Evolutionary conservation across 2,113 vertebrate species (phyloP), one percentile per base, ranked within the genome.

Genomic region (Dromas ardeola): DNA sequence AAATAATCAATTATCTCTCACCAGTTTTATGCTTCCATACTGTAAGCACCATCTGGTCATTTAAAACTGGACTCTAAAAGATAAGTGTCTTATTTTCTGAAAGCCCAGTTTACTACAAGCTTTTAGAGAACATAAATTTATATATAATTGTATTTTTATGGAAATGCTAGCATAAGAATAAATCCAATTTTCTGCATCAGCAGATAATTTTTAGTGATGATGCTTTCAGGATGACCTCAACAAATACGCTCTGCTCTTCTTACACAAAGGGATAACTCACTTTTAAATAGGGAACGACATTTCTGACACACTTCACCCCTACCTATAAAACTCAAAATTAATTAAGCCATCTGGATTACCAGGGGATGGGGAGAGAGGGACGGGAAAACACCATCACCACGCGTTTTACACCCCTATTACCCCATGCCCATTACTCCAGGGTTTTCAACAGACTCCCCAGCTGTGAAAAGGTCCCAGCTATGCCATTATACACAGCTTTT

Each of bases 181-280:
- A 91, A 95, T 82, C 88, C 91, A 71, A 77, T 93, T 88, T 94
- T 92, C 88, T 67, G 65, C 91, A 72, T 52, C 73, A 85, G 94
- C 87, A 83, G 84, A 86, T 86, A 36, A 91, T 79, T 94, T 90
- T 90, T 34, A 90, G 77, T 13, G 59, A 85, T 25, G 85, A 79
- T 81, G 81, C 82, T 85, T 50, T 63, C 45, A 30, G 69, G 81
- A 83, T 61, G 85, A 72, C 83, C 90, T 77, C 90, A 59, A 80
- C 92, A 58, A 95, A 90, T 23, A 82, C 0, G 3, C 61, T 61
- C 76, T 15, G 43, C 78, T 94, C 59, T 32, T 55, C 52, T 45
- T 23, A 71, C 52, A 34, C 50, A 23, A 14, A 40, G 66, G 58
- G 65, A 59, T 85, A 49, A 82, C n/a, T 78, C 73, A 55, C 52